Evolutionary conservation across 1,140 invertebrate genomes (phyloP).

Genomic region (Hypsibius dujardini): DNA sequence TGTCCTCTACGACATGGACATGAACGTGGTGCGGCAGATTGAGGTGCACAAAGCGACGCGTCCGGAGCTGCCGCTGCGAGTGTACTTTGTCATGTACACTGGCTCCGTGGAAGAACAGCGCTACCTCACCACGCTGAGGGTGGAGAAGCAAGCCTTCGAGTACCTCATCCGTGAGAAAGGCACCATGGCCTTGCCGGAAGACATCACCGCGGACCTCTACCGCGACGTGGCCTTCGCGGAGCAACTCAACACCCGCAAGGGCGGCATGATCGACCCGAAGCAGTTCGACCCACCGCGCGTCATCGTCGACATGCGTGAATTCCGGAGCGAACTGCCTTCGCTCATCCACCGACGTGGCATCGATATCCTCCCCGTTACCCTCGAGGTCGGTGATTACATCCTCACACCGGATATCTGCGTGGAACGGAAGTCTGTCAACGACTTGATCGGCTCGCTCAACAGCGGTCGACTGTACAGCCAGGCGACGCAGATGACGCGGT

Average conservation of each 20-base stretch:
- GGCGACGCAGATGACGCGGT: slow-evolving; percentile 65
- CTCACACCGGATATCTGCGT: slow-evolving; percentile 85
- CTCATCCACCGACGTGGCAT: slow-evolving; percentile 79
- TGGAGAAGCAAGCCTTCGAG: slow-evolving; percentile 87
- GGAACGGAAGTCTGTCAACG: slow-evolving; percentile 89
- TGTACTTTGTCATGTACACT: slow-evolving; percentile 75
- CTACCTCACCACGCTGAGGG: slow-evolving; percentile 66
- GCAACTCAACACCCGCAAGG: slow-evolving; percentile 43
- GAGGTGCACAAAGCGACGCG: slow-evolving; percentile 53
- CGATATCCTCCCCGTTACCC: slow-evolving; percentile 74
- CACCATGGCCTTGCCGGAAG: slow-evolving; percentile 40
- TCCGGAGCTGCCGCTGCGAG: slow-evolving; percentile 42
- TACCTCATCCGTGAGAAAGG: slow-evolving; percentile 68
- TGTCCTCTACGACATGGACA: slow-evolving; percentile 73
- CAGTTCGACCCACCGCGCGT: slow-evolving; percentile 39
- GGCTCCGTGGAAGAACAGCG: slow-evolving; percentile 85
- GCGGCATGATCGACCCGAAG: slow-evolving; percentile 33
- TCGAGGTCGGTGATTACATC: slow-evolving; percentile 89
- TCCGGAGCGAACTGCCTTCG: slow-evolving; percentile 82
- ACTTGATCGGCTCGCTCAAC: slow-evolving; percentile 86
- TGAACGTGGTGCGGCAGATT: slow-evolving; percentile 65
- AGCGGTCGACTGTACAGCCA: slow-evolving; percentile 89
- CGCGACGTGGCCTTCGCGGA: slow-evolving; percentile 14
- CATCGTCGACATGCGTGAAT: slow-evolving; percentile 95
- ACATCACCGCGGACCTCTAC: slow-evolving; percentile 23